Conservation (phyloP, 2,797 vertebrate genomes). For the Melanotaenia pygmaea region DNA sequence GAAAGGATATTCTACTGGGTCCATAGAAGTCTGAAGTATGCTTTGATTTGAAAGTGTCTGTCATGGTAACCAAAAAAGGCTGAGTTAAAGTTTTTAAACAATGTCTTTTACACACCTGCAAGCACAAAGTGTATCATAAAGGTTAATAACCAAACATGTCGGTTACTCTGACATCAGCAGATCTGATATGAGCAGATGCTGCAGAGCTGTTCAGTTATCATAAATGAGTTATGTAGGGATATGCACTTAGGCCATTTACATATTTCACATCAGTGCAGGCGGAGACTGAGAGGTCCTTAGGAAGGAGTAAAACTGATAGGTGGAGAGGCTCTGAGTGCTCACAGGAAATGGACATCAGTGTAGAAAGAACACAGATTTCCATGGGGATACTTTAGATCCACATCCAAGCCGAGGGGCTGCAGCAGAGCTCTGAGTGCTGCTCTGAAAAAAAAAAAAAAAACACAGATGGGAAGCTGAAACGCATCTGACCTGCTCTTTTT, state of each 20-base stretch:
- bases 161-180: background rate
- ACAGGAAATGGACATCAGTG: constrained; percentile 33
- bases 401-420: constrained; percentile 31
- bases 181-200: constrained; percentile 10
- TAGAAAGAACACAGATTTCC: constrained; percentile 20
- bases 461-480: background rate
- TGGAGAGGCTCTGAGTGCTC: constrained; percentile 30
- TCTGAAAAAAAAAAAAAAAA: background rate
- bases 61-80: no score
- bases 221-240: constrained; percentile 14
- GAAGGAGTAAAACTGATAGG: constrained; percentile 19
- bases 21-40: no score
- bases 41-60: no score
- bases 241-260: constrained; percentile 42
- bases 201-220: constrained; percentile 3
- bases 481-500: background rate
- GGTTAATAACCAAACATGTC: no score
- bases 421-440: constrained; percentile 12
- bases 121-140: no score
- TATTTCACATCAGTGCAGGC: constrained; percentile 17
- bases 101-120: no score
- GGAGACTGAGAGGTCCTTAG: constrained; percentile 16
- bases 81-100: no score
- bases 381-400: constrained; percentile 28
- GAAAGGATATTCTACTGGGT: no score